Percentiles rank a stretch among this genome's conserved stretches.
These are phyloP conservation scores for Malaclemys terrapin DNA, from an alignment of 2,113 vertebrate species.

Conservation along the genomic window DNA sequence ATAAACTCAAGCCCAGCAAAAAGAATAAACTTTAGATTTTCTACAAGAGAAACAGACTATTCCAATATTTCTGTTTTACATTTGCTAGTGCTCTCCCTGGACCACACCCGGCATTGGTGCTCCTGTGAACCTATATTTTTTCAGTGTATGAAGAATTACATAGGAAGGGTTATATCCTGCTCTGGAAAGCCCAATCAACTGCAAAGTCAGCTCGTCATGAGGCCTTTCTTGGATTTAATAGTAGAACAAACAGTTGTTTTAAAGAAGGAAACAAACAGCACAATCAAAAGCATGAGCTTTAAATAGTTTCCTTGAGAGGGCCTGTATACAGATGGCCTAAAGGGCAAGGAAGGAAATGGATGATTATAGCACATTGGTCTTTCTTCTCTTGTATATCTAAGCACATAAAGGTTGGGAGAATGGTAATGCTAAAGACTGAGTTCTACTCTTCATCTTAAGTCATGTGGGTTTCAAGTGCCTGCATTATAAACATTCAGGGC, in stretches of 20 bases:
- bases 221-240: constrained; percentile 27
- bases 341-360: rapidly evolving
- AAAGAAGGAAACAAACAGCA: constrained; percentile 23
- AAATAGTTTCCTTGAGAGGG: background rate
- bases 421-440: background rate
- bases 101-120: background rate
- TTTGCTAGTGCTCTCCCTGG: background rate
- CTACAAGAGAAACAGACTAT: background rate
- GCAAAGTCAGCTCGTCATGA: constrained; percentile 32
- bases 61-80: background rate
- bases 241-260: constrained; percentile 38
- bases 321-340: background rate
- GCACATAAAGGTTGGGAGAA: background rate
- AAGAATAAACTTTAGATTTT: background rate
- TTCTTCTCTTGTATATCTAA: background rate
- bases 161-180: background rate
- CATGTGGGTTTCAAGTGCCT: background rate
- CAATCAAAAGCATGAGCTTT: background rate
- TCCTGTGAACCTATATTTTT: background rate
- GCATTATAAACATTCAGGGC: background rate
- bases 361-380: background rate
- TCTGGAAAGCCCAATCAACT: constrained; percentile 41
- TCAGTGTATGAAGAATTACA: constrained; percentile 28
- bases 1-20: constrained; percentile 11
- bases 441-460: background rate